Percentiles rank a stretch among this genome's conserved stretches.
Conservation (phyloP, 1,140 invertebrate species). For the Drosophila baimaii region DNA sequence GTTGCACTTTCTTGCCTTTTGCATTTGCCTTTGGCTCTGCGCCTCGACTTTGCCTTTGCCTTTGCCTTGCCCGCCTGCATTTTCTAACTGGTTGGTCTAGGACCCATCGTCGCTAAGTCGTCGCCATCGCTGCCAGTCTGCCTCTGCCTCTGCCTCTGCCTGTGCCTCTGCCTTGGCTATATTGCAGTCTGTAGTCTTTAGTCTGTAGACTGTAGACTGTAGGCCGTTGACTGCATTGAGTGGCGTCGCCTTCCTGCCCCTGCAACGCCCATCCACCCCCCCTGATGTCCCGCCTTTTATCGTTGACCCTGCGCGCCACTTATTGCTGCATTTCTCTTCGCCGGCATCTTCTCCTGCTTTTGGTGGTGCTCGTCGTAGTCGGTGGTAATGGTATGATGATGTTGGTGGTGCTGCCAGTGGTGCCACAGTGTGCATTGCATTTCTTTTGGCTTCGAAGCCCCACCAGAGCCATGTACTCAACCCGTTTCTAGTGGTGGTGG, state of each 20-base stretch:
- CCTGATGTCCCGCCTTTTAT: conserved; percentile 37
- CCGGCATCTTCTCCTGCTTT: conserved; percentile 45
- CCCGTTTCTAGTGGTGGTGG: conserved; percentile 46
- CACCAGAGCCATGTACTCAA: conserved; percentile 69
- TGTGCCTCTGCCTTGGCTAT: not conserved
- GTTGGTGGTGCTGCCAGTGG: conserved; percentile 3
- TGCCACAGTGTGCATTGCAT: conserved; percentile 52
- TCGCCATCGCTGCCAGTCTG: conserved; percentile 30
- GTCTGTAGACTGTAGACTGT: conserved; percentile 41
- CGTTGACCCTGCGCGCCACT: conserved; percentile 81
- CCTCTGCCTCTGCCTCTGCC: not conserved
- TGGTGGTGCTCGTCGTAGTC: conserved; percentile 9
- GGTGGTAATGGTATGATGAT: not conserved
- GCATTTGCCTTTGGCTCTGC: conserved; percentile 16
- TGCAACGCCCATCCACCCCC: conserved; percentile 11
- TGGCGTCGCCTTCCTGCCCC: conserved; percentile 54
- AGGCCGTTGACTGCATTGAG: conserved; percentile 76
- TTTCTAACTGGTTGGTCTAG: conserved; percentile 76
- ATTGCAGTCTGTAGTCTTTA: not conserved
- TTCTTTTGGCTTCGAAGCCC: conserved; percentile 80
- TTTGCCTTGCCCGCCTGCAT: conserved; percentile 46
- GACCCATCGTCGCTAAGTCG: conserved; percentile 53
- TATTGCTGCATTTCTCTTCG: conserved; percentile 73
- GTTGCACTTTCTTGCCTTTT: conserved; percentile 66
- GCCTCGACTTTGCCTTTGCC: conserved; percentile 3